A percentile compares a stretch with the other conserved stretches of the same genome.
Conservation (phyloP, 1,140 invertebrate genomes). For the Bursaphelenchus mucronatus region DNA sequence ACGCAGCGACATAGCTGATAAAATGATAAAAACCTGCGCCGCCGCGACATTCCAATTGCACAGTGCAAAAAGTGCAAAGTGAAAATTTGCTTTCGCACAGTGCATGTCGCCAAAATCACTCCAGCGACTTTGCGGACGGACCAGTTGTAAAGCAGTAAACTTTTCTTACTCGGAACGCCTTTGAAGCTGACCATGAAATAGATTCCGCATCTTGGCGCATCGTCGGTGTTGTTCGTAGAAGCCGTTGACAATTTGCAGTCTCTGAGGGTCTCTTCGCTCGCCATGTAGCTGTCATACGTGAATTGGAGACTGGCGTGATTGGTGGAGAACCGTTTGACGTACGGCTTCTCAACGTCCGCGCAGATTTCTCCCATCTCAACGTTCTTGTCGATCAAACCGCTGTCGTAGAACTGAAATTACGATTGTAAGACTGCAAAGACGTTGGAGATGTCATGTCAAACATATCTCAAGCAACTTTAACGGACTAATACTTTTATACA, state of each 20-base stretch:
- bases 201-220: conserved; percentile 22
- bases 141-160: not conserved
- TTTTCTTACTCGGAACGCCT: conserved; percentile 61
- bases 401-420: conserved; percentile 17
- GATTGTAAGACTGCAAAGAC: not conserved
- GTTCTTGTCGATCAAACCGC: not conserved
- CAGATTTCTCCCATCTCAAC: conserved; percentile 1
- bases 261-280: not conserved
- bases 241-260: conserved; percentile 1
- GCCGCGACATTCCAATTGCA: too few relatives aligned
- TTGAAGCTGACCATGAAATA: conserved; percentile 60
- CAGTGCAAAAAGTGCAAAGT: too few relatives aligned
- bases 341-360: conserved; percentile 2
- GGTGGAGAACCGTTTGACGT: conserved; percentile 2
- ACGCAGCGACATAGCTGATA: too few relatives aligned
- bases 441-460: too few relatives aligned
- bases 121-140: too few relatives aligned
- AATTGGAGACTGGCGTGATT: conserved; percentile 15
- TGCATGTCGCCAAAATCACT: too few relatives aligned
- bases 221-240: conserved; percentile 13
- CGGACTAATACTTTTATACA: too few relatives aligned
- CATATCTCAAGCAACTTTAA: too few relatives aligned
- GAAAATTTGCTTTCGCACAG: too few relatives aligned
- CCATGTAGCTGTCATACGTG: not conserved
- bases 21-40: too few relatives aligned